Evolutionary conservation across 2,888 invertebrate species (phyloP), one percentile per base, ranked within the genome.

Genomic region (Augochlorella aurata): DNA sequence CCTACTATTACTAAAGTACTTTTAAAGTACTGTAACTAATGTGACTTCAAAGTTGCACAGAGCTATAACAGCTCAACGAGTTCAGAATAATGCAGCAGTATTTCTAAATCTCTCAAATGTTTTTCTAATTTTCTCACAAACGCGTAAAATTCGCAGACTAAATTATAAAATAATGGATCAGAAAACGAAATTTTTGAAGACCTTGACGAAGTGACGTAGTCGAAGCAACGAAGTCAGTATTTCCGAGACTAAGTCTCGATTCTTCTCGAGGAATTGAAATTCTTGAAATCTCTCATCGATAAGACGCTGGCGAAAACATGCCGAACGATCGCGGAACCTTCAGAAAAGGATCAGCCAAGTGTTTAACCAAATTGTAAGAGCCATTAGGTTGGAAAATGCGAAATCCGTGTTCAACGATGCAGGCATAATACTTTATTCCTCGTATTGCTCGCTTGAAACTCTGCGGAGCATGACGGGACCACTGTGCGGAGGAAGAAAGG

Each of bases 331-430:
- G 65, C 24, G n/a, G 38, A 70, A 68, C 74, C 63, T 63, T 38
- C 44, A 58, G 67, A 44, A 77, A 74, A 73, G 78, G 76, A 71
- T 58, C 77, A 70, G 38, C 65, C 77, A 70, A 76, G 82, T 80
- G 82, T 82, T 86, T 84, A 85, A 85, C 79, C 84, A 72, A 85
- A 84, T 82, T 72, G 84, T 82, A 77, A 78, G 79, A 82, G 71
- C 81, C 82, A 82, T 81, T 77, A 82, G 84, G 72, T 80, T 38
- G 86, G 79, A 84, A 86, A 84, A 84, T 73, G 82, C 78, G 68
- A 67, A 78, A 75, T 76, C 83, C 74, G 65, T 82, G 82, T 84
- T 79, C 78, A 81, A 24, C 70, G 74, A 71, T 74, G 79, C 75
- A 74, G 52, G 47, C 66, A 21, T 77, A 75, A 83, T 81, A 68